phyloP scores from a whole-genome alignment of 92 coral and sea anemone genomes.

The Scolanthus callimorphus region DNA sequence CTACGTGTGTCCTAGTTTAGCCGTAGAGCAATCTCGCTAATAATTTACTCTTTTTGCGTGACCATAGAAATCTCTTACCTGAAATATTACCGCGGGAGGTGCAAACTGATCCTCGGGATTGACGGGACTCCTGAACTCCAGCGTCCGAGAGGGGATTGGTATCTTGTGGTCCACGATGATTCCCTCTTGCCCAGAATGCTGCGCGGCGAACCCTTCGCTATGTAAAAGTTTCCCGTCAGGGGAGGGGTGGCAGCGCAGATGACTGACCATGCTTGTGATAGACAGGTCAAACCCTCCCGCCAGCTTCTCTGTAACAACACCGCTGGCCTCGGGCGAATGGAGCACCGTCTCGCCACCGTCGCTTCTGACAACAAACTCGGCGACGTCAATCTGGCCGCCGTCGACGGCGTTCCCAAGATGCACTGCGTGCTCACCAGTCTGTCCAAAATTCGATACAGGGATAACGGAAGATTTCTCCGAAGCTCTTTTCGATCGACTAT shows the following conservation, averaged over 20 bases:
- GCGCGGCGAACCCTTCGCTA: slow-evolving; percentile 18
- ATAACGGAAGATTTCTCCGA: slow-evolving; percentile 33
- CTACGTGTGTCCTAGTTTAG: too few species aligned
- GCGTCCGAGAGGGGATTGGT: slow-evolving; percentile 44
- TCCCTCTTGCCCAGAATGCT: slow-evolving; percentile 25
- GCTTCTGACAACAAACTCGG: slow-evolving; percentile 73
- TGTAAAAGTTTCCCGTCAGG: slow-evolving; percentile 26
- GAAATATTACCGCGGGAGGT: slow-evolving; percentile 94
- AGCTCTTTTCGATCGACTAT: not conserved
- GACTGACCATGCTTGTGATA: slow-evolving; percentile 76
- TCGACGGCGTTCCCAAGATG: slow-evolving; percentile 43
- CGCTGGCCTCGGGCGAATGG: slow-evolving; percentile 34
- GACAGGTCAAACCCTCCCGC: slow-evolving; percentile 77
- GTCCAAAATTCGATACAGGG: slow-evolving; percentile 29
- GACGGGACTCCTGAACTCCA: slow-evolving; percentile 71
- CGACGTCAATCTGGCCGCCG: slow-evolving; percentile 58
- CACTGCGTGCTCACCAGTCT: slow-evolving; percentile 41
- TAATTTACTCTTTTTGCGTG: too few species aligned
- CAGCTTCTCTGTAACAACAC: slow-evolving; percentile 40
- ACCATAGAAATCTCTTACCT: too few species aligned
- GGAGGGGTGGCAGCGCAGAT: slow-evolving; percentile 45
- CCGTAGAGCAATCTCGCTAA: too few species aligned
- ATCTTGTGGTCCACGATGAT: slow-evolving; percentile 38
- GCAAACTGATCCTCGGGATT: slow-evolving; percentile 91
- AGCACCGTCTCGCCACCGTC: slow-evolving; percentile 48